Evolutionary conservation across 2,797 vertebrate species (phyloP).

Genomic region (Sebastiscus albofasciatus): DNA sequence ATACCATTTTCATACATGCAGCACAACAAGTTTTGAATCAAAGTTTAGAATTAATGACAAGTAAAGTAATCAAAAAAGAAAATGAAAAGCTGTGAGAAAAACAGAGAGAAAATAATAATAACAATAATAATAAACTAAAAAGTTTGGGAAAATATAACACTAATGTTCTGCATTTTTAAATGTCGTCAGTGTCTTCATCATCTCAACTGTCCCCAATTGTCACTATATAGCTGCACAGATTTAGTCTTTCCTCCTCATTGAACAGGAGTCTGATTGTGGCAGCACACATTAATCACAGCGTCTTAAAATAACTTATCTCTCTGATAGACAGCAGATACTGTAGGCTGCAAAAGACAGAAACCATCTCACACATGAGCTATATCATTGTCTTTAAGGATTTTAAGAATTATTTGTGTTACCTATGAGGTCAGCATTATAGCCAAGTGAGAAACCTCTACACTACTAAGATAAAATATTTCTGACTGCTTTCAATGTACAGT

Average conservation of each 20-base stretch:
- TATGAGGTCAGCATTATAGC: not conserved
- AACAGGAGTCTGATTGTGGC: constrained; percentile 18
- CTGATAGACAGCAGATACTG: constrained; percentile 39
- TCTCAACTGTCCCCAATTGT: not conserved
- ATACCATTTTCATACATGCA: no score
- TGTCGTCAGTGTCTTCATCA: not conserved
- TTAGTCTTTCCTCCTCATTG: constrained; percentile 21
- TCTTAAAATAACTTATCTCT: constrained; percentile 50
- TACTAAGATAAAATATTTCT: not conserved
- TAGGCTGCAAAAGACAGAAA: constrained; percentile 11
- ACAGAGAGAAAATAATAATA: no score
- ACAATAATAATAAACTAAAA: no score
- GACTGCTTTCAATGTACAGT: not conserved
- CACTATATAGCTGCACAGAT: not conserved
- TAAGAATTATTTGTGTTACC: not conserved
- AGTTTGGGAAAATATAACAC: not conserved
- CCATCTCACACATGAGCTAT: constrained; percentile 1
- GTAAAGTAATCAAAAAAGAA: no score
- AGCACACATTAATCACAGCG: constrained; percentile 37
- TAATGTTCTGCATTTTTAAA: not conserved
- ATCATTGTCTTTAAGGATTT: constrained; percentile 2
- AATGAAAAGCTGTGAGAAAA: no score
- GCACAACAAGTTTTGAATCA: no score
- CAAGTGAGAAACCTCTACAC: not conserved
- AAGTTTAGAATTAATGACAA: no score